Evolutionary conservation across 2,797 vertebrate species (phyloP).

Genomic region (Psittacula derbiana): DNA sequence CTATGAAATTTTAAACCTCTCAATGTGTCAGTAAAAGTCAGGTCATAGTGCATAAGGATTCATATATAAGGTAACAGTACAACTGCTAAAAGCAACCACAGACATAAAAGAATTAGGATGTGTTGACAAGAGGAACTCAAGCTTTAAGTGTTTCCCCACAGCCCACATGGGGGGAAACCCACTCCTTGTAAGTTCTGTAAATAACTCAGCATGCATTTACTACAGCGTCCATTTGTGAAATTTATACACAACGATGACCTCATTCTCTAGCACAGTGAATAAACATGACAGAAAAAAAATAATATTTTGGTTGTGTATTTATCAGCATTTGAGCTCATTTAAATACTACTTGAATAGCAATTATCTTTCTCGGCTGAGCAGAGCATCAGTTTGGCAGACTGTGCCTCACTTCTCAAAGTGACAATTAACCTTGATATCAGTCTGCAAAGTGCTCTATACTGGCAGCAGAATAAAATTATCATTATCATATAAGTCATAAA

Average conservation of each 20-base stretch:
- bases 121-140: constrained; percentile 31
- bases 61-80: not conserved
- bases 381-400: constrained; percentile 42
- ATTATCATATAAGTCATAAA: constrained; percentile 56
- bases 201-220: not conserved
- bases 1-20: not conserved
- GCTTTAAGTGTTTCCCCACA: constrained; percentile 13
- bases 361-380: constrained; percentile 51
- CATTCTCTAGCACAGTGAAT: constrained; percentile 31
- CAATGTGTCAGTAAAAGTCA: not conserved
- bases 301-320: constrained; percentile 31
- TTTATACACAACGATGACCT: constrained; percentile 31
- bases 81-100: not conserved
- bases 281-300: not conserved
- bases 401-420: constrained; percentile 48
- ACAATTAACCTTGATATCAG: constrained; percentile 69
- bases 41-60: not conserved
- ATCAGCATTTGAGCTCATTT: constrained; percentile 33
- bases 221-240: not conserved
- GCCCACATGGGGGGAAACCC: not conserved
- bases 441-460: constrained; percentile 54
- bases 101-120: not conserved
- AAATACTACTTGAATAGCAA: constrained; percentile 49
- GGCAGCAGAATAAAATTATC: constrained; percentile 57
- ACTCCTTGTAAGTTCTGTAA: not conserved